Evolutionary conservation across 23 tunicate species (phyloP), one percentile per base, ranked within the genome.

Genomic region (Aplidium turbinatum): DNA sequence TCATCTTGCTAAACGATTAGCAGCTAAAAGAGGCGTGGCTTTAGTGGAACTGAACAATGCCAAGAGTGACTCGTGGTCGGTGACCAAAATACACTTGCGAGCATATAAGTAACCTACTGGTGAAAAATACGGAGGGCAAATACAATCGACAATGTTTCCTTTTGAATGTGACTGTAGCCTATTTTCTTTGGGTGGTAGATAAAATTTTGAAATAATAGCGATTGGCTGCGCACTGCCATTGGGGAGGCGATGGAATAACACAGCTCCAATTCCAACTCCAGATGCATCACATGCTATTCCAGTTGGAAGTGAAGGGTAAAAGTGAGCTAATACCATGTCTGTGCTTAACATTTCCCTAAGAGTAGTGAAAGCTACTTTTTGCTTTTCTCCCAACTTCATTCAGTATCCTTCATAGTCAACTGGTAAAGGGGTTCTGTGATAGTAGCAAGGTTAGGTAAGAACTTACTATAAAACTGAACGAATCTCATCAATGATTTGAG

Each of bases 271-370:
- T 50, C 3, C 69, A n/a, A 57, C 73, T 35, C 52, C 35, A 4
- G 78, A 72, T 1, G 78, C 78, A 29, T 53, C 64, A n/a, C 78
- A 72, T 1, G 78, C 31, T 28, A 72, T 53, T 1, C 78, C 78
- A 52, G 53, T 29, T 0, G 78, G 78, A 24, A 53, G 45, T 50
- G 78, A 48, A 33, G 40, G 63, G 26, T 72, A 63, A 33, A 52
- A 72, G 27, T 72, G 78, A 20, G 78, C 62, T 1, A 72, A 21
- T 3, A 72, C 78, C 3, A 19, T 33, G 27, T 72, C 63, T 5
- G 63, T 48, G 31, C 47, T 7, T 2, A 52, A 21, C 63, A 72
- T 29, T 26, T 50, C 19, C 34, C 53, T 72, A 4, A 52, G 33
- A 1, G 5, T 32, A 1, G 42, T 30, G 27, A 72, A 72, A 1